Conservation (phyloP, 2,888 invertebrate species). For the Agrilus biguttatus region DNA sequence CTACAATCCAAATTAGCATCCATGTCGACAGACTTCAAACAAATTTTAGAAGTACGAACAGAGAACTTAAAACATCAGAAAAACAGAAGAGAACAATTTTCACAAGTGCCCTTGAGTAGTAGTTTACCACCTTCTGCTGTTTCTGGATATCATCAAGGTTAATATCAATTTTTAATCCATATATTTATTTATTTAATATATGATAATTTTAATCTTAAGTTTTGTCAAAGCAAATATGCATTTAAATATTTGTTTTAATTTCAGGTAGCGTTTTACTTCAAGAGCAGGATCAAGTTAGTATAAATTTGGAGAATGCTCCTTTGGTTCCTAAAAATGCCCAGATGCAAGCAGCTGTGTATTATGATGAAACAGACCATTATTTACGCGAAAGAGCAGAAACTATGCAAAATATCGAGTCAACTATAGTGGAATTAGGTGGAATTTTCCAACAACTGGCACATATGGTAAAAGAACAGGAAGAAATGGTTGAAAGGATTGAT, state of each 20-base stretch:
- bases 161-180: background rate
- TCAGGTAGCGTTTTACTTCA: slow-evolving; percentile 31
- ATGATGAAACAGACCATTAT: slow-evolving; percentile 81
- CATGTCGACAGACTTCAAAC: slow-evolving; percentile 96
- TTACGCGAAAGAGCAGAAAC: slow-evolving; percentile 88
- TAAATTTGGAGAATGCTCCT: slow-evolving; percentile 62
- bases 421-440: slow-evolving; percentile 96
- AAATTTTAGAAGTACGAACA: slow-evolving; percentile 91
- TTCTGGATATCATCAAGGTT: slow-evolving; percentile 36
- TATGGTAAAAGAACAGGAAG: slow-evolving; percentile 98
- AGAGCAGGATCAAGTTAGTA: slow-evolving; percentile 61
- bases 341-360: slow-evolving; percentile 52
- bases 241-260: slow-evolving; percentile 6
- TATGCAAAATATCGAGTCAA: slow-evolving; percentile 98
- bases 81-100: slow-evolving; percentile 80
- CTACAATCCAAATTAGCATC: slow-evolving; percentile 87
- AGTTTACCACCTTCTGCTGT: slow-evolving; percentile 46
- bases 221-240: background rate
- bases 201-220: background rate
- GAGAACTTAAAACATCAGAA: slow-evolving; percentile 96
- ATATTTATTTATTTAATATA: background rate
- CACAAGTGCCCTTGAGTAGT: slow-evolving; percentile 48
- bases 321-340: slow-evolving; percentile 29
- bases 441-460: slow-evolving; percentile 92
- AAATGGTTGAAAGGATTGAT: slow-evolving; percentile 95